phyloP scores from a whole-genome alignment of 2,888 invertebrate genomes.

The Diplazon laetatorius region DNA sequence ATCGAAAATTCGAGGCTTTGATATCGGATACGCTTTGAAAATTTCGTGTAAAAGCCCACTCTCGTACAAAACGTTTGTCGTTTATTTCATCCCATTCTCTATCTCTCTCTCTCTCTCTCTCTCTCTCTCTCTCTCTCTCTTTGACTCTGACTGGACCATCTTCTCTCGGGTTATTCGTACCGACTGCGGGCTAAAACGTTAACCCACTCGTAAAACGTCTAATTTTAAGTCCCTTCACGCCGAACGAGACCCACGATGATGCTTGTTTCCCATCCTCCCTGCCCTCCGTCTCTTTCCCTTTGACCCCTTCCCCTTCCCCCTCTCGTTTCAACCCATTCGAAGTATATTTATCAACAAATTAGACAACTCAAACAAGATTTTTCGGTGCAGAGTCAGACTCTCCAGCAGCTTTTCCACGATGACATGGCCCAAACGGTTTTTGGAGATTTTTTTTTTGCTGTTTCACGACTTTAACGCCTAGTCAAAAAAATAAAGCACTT shows the following conservation, averaged over 20 bases:
- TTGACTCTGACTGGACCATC: background rate
- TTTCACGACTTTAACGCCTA: background rate
- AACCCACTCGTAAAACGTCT: constrained; percentile 74
- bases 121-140: constrained; percentile 56
- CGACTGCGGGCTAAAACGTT: too few species aligned
- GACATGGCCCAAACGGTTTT: background rate
- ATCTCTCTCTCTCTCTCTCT: constrained; percentile 42
- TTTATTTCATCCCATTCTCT: too few species aligned
- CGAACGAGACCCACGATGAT: constrained; percentile 2
- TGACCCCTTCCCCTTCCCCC: constrained; percentile 13
- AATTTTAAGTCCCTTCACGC: constrained; percentile 71
- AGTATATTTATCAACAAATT: constrained; percentile 77
- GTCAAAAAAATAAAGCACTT: too few species aligned
- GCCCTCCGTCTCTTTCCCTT: background rate
- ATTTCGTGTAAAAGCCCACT: constrained; percentile 31
- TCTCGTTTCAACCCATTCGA: constrained; percentile 41
- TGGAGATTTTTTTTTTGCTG: constrained; percentile 5
- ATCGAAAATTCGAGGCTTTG: constrained; percentile 68
- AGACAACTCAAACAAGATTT: constrained; percentile 58
- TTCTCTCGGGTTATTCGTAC: constrained; percentile 11
- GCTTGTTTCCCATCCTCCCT: too few species aligned
- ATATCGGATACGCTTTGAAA: constrained; percentile 74
- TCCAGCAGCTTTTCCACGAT: background rate
- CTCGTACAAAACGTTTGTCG: constrained; percentile 40
- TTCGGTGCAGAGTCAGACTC: background rate